phyloP scores from a whole-genome alignment of 2,888 invertebrate species.

The Caenorhabditis sp. region DNA sequence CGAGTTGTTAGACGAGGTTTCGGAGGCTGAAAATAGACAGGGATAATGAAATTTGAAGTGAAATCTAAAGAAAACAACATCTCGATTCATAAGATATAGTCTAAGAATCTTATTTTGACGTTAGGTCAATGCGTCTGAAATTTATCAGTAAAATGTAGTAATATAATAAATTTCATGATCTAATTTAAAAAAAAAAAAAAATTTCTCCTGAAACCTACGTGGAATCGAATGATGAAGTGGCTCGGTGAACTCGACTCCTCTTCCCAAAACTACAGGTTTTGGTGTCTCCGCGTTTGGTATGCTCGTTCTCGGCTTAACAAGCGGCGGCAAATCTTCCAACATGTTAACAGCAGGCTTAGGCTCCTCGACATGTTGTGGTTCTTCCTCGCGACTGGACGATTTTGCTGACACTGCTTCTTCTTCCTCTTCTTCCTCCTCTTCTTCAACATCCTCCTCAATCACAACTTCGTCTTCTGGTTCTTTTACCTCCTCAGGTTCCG shows the following conservation, averaged over 20 bases:
- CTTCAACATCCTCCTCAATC: background rate
- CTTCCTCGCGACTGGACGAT: slow-evolving; percentile 2
- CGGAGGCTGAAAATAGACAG: slow-evolving; percentile 59
- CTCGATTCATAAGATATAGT: no score
- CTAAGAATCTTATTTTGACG: no score
- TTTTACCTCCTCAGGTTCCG: background rate
- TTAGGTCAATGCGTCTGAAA: no score
- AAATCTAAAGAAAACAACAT: no score
- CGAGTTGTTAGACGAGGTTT: slow-evolving; percentile 57
- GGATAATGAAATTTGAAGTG: no score
- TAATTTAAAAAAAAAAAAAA: background rate
- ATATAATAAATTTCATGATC: background rate
- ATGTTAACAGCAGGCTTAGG: slow-evolving; percentile 12
- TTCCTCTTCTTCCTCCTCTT: background rate
- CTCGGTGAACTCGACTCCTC: slow-evolving; percentile 51
- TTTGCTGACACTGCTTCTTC: background rate
- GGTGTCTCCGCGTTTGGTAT: slow-evolving; percentile 3
- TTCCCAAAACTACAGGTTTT: background rate
- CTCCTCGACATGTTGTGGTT: no score
- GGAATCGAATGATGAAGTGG: slow-evolving; percentile 66
- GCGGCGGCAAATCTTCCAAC: slow-evolving; percentile 43
- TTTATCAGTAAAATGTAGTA: no score
- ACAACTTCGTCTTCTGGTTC: slow-evolving; percentile 2
- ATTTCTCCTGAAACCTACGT: slow-evolving; percentile 38
- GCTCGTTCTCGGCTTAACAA: slow-evolving; percentile 38